phyloP scores from a whole-genome alignment of 2,888 invertebrate genomes.

The Noctua janthina region DNA sequence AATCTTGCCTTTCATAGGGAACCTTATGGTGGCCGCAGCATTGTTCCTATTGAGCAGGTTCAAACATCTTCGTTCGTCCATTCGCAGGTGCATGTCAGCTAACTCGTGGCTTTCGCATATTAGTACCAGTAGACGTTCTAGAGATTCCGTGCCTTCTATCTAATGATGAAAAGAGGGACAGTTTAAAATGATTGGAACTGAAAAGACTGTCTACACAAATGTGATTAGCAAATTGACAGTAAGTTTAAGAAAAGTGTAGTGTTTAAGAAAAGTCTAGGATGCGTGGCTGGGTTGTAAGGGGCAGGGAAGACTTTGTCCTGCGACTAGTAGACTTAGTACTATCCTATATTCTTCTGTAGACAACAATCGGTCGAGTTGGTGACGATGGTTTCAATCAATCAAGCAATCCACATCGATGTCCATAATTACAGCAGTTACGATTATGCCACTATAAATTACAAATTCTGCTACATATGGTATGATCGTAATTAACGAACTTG shows the following conservation, averaged over 20 bases:
- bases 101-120: conserved; percentile 92
- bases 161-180: conserved; percentile 67
- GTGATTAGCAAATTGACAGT: background rate
- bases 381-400: background rate
- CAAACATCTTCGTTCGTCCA: conserved; percentile 92
- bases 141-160: conserved; percentile 90
- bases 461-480: background rate
- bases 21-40: conserved; percentile 90
- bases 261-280: too few relatives aligned
- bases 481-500: conserved; percentile 22
- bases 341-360: background rate
- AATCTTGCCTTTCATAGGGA: conserved; percentile 93
- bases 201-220: background rate
- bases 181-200: background rate
- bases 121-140: conserved; percentile 89
- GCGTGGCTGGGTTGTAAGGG: background rate
- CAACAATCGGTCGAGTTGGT: background rate
- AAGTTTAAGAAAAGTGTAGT: too few relatives aligned
- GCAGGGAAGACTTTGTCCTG: background rate
- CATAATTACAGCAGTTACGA: background rate
- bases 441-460: background rate
- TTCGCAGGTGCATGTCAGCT: conserved; percentile 92
- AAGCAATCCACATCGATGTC: background rate
- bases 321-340: background rate
- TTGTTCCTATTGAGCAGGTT: conserved; percentile 93